These are phyloP conservation scores for Sarotherodon lohbergeri DNA, from an alignment of 2,113 vertebrate genomes.

Conservation along the genomic window DNA sequence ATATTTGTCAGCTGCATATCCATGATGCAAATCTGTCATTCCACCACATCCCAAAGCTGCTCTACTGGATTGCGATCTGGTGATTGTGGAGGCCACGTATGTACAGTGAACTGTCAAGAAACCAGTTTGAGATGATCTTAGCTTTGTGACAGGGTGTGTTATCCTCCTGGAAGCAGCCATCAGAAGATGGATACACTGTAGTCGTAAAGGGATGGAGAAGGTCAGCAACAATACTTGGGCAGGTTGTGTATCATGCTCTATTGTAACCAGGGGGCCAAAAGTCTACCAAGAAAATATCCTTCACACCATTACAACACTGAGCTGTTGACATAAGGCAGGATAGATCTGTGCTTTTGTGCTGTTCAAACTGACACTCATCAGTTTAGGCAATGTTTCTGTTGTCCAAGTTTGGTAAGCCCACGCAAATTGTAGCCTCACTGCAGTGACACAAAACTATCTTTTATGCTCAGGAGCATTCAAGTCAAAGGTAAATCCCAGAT, in stretches of 20 bases:
- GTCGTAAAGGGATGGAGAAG: background rate
- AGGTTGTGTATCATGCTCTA: background rate
- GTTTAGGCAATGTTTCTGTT: background rate
- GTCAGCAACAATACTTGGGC: background rate
- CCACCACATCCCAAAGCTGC: background rate
- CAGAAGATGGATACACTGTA: background rate
- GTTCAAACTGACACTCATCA: background rate
- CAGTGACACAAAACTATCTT: background rate
- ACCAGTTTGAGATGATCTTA: background rate
- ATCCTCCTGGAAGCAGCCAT: background rate
- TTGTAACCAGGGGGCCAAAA: background rate
- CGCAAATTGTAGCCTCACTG: background rate
- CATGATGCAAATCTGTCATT: background rate
- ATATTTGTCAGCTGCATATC: background rate
- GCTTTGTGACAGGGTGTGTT: background rate
- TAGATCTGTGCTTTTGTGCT: background rate
- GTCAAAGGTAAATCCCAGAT: background rate
- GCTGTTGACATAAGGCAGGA: background rate
- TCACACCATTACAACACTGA: background rate
- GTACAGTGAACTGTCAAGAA: background rate
- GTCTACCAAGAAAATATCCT: background rate
- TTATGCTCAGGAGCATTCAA: background rate
- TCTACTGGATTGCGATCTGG: background rate
- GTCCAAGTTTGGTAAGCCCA: background rate
- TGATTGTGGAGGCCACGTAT: background rate